Base-by-base conservation (phyloP, 1,140 invertebrate species). In the Drosophila bipectinata region DNA sequence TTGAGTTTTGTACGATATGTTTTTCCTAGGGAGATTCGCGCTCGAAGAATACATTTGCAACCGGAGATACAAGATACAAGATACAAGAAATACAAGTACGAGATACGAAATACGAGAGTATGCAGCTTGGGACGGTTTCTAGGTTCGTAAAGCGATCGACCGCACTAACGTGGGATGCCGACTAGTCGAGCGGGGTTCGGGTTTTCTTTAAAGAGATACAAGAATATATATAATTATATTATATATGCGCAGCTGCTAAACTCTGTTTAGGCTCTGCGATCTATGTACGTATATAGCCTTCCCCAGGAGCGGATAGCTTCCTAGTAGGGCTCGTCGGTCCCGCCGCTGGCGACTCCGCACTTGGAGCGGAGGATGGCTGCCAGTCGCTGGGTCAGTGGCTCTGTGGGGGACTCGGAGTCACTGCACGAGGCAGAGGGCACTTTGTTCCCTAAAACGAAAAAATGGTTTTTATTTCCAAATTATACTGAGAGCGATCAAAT, bases 331-430 rank as follows among this genome's bases (percentile, higher is more conserved):
- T 74, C 82, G n/a, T 83, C 75, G 5, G 57, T 60, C 12, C 60
- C 76, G 47, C 67, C 81, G 39, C 57, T 26, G 8, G 82, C 78
- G 1, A 91, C 90, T 7, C 90, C 90, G 68, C 90, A 91, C 55
- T 93, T 92, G 34, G 92, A 92, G 34, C 92, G 88, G 26, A 93
- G 77, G 77, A 93, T 92, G 34, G 92, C 92, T 12, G 93, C 92
- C 39, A 92, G 78, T 59, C 93, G 92, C 73, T 94, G 94, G 37
- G 93, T 94, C 28, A 94, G 90, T 9, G 94, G 94, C 77, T 94
- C 94, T 45, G 94, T 94, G 12, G 94, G 94, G 1, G 93, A 94
- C 68, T 94, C 94, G 12, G 94, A 94, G 57, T 94, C 94, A 34
- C 93, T 94, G 78, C 93, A 91, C 18, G 91, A 92, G 8, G 91